These are phyloP conservation scores for Cryptomyrus ogoouensis DNA, from an alignment of 2,113 vertebrate species.

Conservation along the genomic window DNA sequence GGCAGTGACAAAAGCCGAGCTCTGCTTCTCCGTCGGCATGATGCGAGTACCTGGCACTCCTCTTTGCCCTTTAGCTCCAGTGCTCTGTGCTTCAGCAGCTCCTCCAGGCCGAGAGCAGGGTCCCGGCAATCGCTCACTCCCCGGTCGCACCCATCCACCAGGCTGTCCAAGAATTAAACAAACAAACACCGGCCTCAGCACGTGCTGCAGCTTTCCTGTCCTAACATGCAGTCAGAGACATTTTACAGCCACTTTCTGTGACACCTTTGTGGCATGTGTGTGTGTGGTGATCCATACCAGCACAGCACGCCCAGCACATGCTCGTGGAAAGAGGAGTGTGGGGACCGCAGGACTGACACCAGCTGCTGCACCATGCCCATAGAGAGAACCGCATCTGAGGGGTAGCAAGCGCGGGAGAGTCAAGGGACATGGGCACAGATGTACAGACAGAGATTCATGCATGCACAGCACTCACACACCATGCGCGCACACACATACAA, in stretches of 20 bases:
- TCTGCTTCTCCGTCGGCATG: not conserved
- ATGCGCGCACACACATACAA: slow-evolving; percentile 36
- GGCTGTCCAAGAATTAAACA: slow-evolving; percentile 41
- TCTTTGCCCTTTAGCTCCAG: slow-evolving; percentile 66
- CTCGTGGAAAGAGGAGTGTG: slow-evolving; percentile 63
- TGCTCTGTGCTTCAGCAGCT: slow-evolving; percentile 59
- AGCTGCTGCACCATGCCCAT: slow-evolving; percentile 91
- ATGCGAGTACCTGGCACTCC: slow-evolving; percentile 68
- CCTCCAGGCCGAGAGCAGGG: slow-evolving; percentile 67
- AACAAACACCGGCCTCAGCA: not conserved
- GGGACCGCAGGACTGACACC: slow-evolving; percentile 58
- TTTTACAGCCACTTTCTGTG: not conserved
- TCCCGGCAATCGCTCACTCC: slow-evolving; percentile 70
- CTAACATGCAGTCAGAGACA: not conserved
- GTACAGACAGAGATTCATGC: not conserved
- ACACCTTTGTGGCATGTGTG: not conserved
- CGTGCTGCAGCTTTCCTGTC: not conserved
- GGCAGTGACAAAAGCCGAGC: not conserved
- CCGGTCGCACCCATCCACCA: slow-evolving; percentile 71
- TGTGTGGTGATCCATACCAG: slow-evolving; percentile 59
- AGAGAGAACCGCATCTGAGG: slow-evolving; percentile 67
- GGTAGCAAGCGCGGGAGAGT: not conserved
- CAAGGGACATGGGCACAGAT: not conserved
- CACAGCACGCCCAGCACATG: slow-evolving; percentile 74
- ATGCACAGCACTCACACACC: not conserved